phyloP scores from a whole-genome alignment of 2,888 invertebrate species.

The Agrochola lota region DNA sequence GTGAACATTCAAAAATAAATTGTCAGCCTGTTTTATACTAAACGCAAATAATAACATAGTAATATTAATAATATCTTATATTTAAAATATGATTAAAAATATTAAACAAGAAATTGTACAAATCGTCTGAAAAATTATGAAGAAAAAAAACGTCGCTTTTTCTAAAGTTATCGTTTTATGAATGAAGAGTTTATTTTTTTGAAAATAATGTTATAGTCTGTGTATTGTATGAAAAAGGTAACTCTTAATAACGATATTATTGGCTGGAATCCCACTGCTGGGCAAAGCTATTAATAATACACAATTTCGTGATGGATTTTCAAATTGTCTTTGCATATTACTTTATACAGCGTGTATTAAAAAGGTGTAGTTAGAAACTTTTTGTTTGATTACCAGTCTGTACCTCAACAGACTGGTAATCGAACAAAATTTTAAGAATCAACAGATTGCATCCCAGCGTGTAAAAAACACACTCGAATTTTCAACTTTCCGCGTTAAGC shows the following conservation, averaged over 20 bases:
- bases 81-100: slow-evolving; percentile 34
- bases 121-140: slow-evolving; percentile 24
- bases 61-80: slow-evolving; percentile 54
- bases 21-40: slow-evolving; percentile 35
- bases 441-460: too few species aligned
- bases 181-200: neutral
- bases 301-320: too few species aligned
- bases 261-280: too few species aligned
- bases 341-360: neutral
- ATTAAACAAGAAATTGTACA: slow-evolving; percentile 59
- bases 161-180: neutral
- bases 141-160: slow-evolving; percentile 18
- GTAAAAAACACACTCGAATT: too few species aligned
- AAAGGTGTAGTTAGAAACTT: too few species aligned
- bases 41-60: slow-evolving; percentile 58
- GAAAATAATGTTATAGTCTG: neutral
- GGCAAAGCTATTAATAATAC: too few species aligned
- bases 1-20: neutral
- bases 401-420: too few species aligned
- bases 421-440: too few species aligned
- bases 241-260: too few species aligned
- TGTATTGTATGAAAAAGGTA: neutral
- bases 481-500: too few species aligned
- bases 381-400: too few species aligned
- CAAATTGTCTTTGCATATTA: neutral